Percentiles rank a stretch among this genome's conserved stretches.
Conservation (phyloP, 2,888 invertebrate genomes). For the Drosophila acutilabella region DNA sequence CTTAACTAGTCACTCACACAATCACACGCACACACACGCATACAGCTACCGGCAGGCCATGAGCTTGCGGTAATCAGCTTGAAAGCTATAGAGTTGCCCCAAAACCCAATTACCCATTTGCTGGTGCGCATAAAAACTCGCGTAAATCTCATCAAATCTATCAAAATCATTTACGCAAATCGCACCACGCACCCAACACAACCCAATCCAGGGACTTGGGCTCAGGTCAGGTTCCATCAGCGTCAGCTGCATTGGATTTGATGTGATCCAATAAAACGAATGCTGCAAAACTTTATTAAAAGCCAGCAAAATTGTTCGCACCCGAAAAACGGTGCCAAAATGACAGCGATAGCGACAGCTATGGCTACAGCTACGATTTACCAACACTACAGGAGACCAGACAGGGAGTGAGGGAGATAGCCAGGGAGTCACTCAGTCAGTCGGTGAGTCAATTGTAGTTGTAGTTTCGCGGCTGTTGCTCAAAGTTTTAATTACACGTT, state of each 20-base stretch:
- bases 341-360: constrained; percentile 56
- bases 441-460: constrained; percentile 73
- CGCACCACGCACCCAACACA: constrained; percentile 51
- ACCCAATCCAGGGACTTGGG: constrained; percentile 1
- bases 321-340: constrained; percentile 56
- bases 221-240: constrained; percentile 48
- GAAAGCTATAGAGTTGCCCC: constrained; percentile 42
- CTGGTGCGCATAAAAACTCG: constrained; percentile 38
- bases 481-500: constrained; percentile 84
- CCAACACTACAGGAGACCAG: not conserved
- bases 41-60: constrained; percentile 7
- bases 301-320: constrained; percentile 59
- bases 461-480: constrained; percentile 76
- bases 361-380: constrained; percentile 23
- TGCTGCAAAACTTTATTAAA: constrained; percentile 65
- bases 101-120: constrained; percentile 37
- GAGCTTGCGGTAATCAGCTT: constrained; percentile 52
- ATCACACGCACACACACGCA: constrained; percentile 9
- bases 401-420: not conserved
- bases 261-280: constrained; percentile 65
- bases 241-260: constrained; percentile 53
- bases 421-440: constrained; percentile 7
- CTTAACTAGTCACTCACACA: constrained; percentile 30
- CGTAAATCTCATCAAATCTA: constrained; percentile 75
- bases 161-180: constrained; percentile 78